Evolutionary conservation across 1,140 invertebrate genomes (phyloP), one percentile per base, ranked within the genome.

Genomic region (Drosophila sp.): DNA sequence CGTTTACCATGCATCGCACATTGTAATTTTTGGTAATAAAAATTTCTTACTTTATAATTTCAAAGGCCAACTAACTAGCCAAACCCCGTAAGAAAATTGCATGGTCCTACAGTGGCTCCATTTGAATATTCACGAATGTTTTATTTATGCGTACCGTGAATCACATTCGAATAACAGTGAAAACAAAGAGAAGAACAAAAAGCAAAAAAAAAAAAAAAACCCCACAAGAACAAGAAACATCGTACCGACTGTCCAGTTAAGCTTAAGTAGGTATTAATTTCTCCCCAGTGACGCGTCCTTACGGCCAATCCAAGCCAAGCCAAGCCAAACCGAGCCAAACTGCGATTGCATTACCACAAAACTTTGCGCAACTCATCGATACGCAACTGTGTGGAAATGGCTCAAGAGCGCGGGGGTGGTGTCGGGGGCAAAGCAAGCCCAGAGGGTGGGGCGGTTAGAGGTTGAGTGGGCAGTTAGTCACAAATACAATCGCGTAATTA

Each of bases 231-330:
- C 25, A 55, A 60, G 35, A 33, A 61, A 33, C 67, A 64, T 35
- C 56, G 63, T 72, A 66, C 77, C 80, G 72, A 73, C 78, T 90
- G 85, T 85, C 86, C 86, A 85, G 81, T 86, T 76, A 73, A 75
- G 78, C 86, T 86, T 90, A 90, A 86, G 86, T 90, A 83, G 85
- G 86, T 90, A 90, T 90, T 90, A 90, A 85, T 90, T 90, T 85
- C 75, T 76, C 81, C 80, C 80, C 70, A 79, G 57, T 76, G 77
- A 76, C 65, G 68, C 55, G 74, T 80, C 67, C 67, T 67, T 44
- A 50, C 35, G 44, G 61, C 61, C 70, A 7, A 41, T 3, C 44
- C 55, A 23, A 40, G 8, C 7, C 27, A 29, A 41, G 44, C 25
- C 47, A 38, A 56, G 35, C 35, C 35, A 38, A 38, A 38, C 10